Evolutionary conservation across 2,797 vertebrate genomes (phyloP).

Genomic region (Naso thynnoides): DNA sequence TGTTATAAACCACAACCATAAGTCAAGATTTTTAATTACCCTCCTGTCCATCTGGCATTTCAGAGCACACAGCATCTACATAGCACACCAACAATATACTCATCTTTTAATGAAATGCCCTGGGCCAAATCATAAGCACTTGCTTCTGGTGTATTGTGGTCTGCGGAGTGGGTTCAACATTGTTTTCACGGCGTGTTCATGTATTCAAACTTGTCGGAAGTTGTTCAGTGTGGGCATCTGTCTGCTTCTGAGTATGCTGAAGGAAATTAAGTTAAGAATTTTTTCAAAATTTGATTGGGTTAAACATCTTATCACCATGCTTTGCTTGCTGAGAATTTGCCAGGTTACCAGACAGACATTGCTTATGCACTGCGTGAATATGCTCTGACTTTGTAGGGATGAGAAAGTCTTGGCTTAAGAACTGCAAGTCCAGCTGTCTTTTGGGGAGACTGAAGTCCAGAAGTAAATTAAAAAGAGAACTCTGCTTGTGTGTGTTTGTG

Average conservation of each 20-base stretch:
- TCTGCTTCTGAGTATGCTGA: constrained; percentile 24
- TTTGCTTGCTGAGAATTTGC: constrained; percentile 56
- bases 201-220: constrained; percentile 25
- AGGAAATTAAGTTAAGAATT: constrained; percentile 20
- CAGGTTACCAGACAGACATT: constrained; percentile 54
- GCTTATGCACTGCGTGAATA: constrained; percentile 21
- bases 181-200: constrained; percentile 14
- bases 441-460: constrained; percentile 9
- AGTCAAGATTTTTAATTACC: constrained; percentile 44
- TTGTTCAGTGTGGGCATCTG: constrained; percentile 35
- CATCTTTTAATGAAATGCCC: constrained; percentile 42
- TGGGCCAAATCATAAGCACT: constrained; percentile 17
- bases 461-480: constrained; percentile 34
- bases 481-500: constrained; percentile 4
- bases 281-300: constrained; percentile 46
- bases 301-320: constrained; percentile 38
- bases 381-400: constrained; percentile 22
- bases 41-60: constrained; percentile 41
- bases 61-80: constrained; percentile 27
- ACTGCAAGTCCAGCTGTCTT: constrained; percentile 17
- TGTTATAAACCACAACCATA: constrained; percentile 16
- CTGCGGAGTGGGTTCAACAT: constrained; percentile 11
- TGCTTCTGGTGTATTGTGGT: constrained; percentile 14
- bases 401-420: constrained; percentile 4
- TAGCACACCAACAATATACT: constrained; percentile 9